Conservation (phyloP, 2,113 vertebrate species). For the Chlorodrepanis virens region DNA sequence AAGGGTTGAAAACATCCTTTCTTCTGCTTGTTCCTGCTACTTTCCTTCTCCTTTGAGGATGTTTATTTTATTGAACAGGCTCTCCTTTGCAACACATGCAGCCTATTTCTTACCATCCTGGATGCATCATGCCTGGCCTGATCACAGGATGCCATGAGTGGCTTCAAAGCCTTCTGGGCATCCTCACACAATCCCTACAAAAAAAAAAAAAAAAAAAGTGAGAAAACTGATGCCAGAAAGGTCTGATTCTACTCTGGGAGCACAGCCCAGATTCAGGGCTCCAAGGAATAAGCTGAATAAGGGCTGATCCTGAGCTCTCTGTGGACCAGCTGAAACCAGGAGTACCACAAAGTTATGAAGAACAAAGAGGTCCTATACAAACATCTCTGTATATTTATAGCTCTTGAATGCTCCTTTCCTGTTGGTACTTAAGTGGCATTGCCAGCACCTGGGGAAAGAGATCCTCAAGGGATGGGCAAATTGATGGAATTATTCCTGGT, state of each 20-base stretch:
- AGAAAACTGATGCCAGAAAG: neutral
- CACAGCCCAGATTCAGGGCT: neutral
- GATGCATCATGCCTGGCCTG: neutral
- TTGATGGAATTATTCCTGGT: neutral
- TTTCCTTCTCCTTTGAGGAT: neutral
- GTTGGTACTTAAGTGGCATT: neutral
- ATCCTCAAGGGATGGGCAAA: neutral
- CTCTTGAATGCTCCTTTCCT: neutral
- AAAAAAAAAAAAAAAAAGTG: neutral
- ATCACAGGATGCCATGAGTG: neutral
- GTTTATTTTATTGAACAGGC: neutral
- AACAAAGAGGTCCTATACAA: neutral
- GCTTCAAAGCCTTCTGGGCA: neutral
- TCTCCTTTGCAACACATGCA: neutral
- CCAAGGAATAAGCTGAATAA: neutral
- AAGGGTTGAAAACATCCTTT: neutral
- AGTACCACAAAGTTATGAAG: neutral
- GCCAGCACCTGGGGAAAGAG: neutral
- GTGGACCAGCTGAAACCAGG: neutral
- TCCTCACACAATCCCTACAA: neutral
- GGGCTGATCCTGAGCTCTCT: neutral
- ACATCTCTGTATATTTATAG: neutral
- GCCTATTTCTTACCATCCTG: neutral
- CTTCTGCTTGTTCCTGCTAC: neutral
- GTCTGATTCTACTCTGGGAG: neutral